Evolutionary conservation across 2,888 invertebrate genomes (phyloP).

Genomic region (Caenorhabditis sp.): DNA sequence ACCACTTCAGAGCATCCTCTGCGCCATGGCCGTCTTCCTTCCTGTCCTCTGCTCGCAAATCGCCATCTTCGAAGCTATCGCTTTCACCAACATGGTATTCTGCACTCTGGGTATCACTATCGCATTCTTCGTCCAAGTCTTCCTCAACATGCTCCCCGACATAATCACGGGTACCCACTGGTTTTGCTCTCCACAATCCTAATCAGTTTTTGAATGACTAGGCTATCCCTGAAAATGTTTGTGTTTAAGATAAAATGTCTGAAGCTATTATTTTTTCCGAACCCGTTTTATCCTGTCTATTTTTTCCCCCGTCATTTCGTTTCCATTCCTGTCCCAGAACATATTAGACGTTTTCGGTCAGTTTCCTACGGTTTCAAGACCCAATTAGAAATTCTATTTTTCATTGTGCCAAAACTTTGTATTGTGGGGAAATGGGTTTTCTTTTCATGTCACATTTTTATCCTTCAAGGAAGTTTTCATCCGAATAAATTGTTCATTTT

Average conservation of each 20-base stretch:
- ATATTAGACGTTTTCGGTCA: neutral
- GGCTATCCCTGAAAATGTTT: neutral
- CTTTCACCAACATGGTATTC: constrained; percentile 59
- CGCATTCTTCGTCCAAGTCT: constrained; percentile 54
- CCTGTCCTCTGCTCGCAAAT: constrained; percentile 68
- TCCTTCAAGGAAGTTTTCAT: no score
- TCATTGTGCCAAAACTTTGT: constrained; percentile 18
- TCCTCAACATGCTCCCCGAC: constrained; percentile 52
- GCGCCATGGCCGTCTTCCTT: constrained; percentile 62
- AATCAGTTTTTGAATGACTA: neutral
- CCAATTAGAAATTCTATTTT: neutral
- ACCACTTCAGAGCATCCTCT: constrained; percentile 66
- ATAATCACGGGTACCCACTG: constrained; percentile 60
- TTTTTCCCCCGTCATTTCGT: neutral
- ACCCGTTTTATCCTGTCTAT: neutral
- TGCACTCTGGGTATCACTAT: constrained; percentile 30
- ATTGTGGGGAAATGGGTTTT: constrained; percentile 3
- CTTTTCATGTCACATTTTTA: neutral
- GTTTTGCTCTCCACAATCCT: constrained; percentile 29
- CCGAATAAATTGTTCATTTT: no score
- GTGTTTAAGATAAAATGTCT: neutral
- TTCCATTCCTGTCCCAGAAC: constrained; percentile 10
- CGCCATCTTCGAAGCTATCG: constrained; percentile 67
- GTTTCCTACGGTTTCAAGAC: constrained; percentile 38
- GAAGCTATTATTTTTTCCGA: neutral